Conservation (phyloP, 2,113 vertebrate species). For the Dasyprocta punctata region DNA sequence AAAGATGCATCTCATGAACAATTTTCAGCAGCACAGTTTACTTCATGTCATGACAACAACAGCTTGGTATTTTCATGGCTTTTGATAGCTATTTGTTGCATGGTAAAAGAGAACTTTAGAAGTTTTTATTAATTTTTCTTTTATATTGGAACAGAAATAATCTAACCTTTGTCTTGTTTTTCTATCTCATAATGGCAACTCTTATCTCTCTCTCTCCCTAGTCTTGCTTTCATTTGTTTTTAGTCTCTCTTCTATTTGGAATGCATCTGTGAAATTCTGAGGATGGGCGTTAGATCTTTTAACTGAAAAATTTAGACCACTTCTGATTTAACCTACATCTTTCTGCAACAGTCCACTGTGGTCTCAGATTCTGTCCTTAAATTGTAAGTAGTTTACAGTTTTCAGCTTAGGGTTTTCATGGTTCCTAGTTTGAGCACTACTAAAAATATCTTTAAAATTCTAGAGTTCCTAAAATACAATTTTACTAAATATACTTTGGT, state of each 20-base stretch:
- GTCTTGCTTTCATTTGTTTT: neutral
- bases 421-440: neutral
- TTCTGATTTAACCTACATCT: neutral
- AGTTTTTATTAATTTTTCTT: neutral
- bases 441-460: neutral
- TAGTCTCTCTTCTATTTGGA: neutral
- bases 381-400: neutral
- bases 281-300: neutral
- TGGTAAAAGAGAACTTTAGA: neutral
- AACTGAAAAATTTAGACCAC: neutral
- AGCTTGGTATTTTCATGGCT: neutral
- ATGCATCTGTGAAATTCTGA: slow-evolving; percentile 3
- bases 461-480: neutral
- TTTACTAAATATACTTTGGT: neutral
- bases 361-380: neutral
- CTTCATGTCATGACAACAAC: neutral
- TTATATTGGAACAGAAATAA: slow-evolving; percentile 7
- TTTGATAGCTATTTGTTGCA: neutral
- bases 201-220: neutral
- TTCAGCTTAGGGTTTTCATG: neutral
- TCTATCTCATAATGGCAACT: neutral
- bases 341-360: neutral
- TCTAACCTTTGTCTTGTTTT: neutral
- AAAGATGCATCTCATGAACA: slow-evolving; percentile 22
- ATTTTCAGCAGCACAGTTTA: neutral